These are phyloP conservation scores for Rostratula benghalensis DNA, from an alignment of 2,113 vertebrate genomes.

Conservation along the genomic window DNA sequence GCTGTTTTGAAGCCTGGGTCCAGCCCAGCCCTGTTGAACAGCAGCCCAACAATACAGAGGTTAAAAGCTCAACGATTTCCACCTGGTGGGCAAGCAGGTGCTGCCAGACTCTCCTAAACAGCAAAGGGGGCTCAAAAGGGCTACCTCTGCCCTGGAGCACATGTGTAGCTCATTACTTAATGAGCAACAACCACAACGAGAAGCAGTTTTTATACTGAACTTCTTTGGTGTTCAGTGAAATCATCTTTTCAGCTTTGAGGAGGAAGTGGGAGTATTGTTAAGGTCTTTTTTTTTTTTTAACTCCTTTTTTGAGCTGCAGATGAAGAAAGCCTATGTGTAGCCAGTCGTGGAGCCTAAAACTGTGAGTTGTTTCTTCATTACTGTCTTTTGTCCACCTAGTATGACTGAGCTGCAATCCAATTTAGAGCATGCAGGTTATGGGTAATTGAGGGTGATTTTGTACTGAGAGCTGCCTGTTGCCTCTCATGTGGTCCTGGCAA, in stretches of 20 bases:
- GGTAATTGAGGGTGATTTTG: neutral
- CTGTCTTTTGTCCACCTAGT: neutral
- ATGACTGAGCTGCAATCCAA: neutral
- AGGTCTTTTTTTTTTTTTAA: too few relatives aligned
- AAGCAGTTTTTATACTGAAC: neutral
- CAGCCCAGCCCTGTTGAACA: neutral
- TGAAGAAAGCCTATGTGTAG: neutral
- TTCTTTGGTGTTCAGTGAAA: neutral
- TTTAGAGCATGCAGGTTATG: neutral
- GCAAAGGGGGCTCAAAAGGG: neutral
- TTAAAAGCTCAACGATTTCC: neutral
- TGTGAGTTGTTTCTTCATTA: neutral
- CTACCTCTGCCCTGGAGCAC: neutral
- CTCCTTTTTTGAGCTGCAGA: neutral
- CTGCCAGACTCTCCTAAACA: neutral
- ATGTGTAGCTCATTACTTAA: neutral
- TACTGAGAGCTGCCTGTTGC: neutral
- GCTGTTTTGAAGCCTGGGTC: neutral
- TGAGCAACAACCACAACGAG: neutral
- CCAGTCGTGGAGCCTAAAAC: neutral
- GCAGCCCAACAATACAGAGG: neutral
- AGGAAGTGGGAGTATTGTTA: neutral
- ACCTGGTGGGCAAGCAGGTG: neutral
- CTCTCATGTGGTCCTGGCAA: neutral
- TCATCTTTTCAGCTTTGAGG: neutral